Evolutionary conservation across 2,888 invertebrate species (phyloP), one percentile per base, ranked within the genome.

Genomic region (Heliconius hortense): DNA sequence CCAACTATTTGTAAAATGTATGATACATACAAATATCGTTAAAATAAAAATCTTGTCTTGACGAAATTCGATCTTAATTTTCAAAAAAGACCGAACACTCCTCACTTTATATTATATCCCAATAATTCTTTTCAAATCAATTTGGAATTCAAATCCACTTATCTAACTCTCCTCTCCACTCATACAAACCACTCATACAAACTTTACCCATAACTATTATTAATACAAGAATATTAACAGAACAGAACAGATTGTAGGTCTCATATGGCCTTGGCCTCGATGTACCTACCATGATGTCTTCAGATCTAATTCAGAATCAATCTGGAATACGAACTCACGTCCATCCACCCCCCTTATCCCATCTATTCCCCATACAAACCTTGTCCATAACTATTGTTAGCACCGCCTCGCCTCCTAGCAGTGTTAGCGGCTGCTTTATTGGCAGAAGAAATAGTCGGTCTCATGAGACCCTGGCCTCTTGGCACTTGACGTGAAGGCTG

Each of bases 381-480:
- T 84, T 95, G 95, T 80, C 95, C 96, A 82, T 96, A 96, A 15
- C 96, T 96, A 83, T 95, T 95, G 80, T 95, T 94, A 77, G 96
- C 93, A 7, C 96, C 95, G 53, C 96, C 92, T 71, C 96, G 87
- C 72, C 95, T 83, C 18, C 68, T 31, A 1, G 94, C 91, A 1
- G 93, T 89, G 80, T 86, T 93, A 43, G 91, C 87, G 3, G 94
- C 94, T 2, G 95, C 95, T 88, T 97, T 97, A 90, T 97, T 97
- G 90, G 97, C 96, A 0, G 97, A 97, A 80, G 97, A 96, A 81
- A 97, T 96, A 5, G 97, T 97, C 2, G 97, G 97, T 77, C 97
- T 90, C 96, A 97, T 96, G 39, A 97, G 92, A 53, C 96, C 95
- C 76, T 93, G 93, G 8, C 84, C 83, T n/a, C 93, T 83, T 0